phyloP scores from a whole-genome alignment of 2,888 invertebrate species.

The Teleiodes luculella region DNA sequence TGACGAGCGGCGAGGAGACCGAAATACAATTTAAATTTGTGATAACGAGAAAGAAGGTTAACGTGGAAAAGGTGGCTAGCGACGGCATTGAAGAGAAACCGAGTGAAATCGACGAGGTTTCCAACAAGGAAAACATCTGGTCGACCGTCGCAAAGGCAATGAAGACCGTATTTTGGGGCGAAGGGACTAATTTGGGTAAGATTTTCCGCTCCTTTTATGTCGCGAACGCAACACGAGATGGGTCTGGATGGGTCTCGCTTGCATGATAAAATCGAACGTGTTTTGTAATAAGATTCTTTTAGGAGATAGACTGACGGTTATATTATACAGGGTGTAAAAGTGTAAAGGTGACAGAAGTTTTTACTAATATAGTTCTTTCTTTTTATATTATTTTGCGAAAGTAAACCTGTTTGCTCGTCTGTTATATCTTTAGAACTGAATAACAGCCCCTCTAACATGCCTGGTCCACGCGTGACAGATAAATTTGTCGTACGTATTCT shows the following conservation, averaged over 20 bases:
- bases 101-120: constrained; percentile 37
- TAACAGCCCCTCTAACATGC: too few species aligned
- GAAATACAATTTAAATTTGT: constrained; percentile 73
- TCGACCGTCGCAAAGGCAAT: constrained; percentile 64
- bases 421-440: too few species aligned
- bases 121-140: constrained; percentile 67
- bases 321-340: background rate
- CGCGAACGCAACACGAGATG: background rate
- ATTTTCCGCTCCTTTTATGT: constrained; percentile 7
- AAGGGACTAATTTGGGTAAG: constrained; percentile 35
- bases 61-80: constrained; percentile 49
- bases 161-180: constrained; percentile 68
- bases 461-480: too few species aligned
- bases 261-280: constrained; percentile 12
- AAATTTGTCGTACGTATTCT: too few species aligned
- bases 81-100: constrained; percentile 36
- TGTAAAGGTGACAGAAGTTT: too few species aligned
- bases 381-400: too few species aligned
- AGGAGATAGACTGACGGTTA: background rate
- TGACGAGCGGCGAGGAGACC: constrained; percentile 60
- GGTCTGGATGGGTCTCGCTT: constrained; percentile 3
- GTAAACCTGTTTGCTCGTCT: too few species aligned
- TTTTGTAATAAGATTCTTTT: constrained; percentile 1
- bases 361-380: too few species aligned
- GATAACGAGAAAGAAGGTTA: constrained; percentile 64